Conservation (phyloP, 2,888 invertebrate genomes). For the Dryomyza anilis region DNA sequence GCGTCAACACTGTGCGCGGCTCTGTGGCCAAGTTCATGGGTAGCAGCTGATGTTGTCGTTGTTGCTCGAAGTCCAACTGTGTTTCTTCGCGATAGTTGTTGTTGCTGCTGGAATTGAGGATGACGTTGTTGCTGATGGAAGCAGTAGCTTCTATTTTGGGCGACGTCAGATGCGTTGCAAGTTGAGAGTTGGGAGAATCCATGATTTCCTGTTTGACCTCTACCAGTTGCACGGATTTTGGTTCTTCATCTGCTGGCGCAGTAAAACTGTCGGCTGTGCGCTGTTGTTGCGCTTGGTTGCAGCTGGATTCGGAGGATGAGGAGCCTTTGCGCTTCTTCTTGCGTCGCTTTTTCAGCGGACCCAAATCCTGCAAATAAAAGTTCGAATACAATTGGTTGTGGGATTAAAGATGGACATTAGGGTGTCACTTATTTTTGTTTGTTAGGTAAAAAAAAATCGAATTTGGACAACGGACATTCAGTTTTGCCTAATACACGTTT, state of each 20-base stretch:
- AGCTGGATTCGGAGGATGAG: constrained; percentile 58
- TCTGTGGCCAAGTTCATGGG: constrained; percentile 58
- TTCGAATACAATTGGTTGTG: no score
- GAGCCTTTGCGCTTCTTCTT: constrained; percentile 60
- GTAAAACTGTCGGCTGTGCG: constrained; percentile 23
- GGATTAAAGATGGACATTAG: no score
- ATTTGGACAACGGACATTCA: no score
- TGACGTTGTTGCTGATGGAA: constrained; percentile 24
- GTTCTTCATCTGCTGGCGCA: constrained; percentile 38
- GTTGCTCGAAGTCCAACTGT: constrained; percentile 25
- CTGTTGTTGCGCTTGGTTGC: constrained; percentile 39
- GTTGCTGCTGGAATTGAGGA: constrained; percentile 33
- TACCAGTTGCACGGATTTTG: constrained; percentile 40
- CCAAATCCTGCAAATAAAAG: constrained; percentile 49
- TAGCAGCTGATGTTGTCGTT: constrained; percentile 47
- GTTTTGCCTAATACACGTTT: no score
- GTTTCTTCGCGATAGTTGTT: constrained; percentile 24
- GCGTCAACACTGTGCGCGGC: constrained; percentile 33
- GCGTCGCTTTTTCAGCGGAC: constrained; percentile 58
- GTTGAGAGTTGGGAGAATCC: constrained; percentile 49
- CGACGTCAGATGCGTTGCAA: constrained; percentile 31
- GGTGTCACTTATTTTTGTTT: no score
- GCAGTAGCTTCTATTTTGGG: constrained; percentile 32
- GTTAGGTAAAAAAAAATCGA: no score
- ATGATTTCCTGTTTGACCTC: constrained; percentile 57